These are phyloP conservation scores for Lydus trimaculatus DNA, from an alignment of 2,888 invertebrate genomes.

Conservation along the genomic window DNA sequence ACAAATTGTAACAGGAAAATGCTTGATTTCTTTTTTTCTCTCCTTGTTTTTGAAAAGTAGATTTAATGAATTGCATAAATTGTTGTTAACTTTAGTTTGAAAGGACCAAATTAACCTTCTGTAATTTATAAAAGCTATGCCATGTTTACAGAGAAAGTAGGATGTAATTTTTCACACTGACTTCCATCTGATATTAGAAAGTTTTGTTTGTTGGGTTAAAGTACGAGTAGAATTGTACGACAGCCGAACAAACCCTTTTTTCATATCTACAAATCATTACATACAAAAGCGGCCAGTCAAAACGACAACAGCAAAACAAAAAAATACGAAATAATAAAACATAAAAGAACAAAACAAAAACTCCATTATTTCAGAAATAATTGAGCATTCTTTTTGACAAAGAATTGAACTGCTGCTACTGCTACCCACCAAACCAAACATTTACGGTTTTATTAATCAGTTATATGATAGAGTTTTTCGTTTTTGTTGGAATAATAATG, in stretches of 20 bases:
- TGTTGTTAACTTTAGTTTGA: not conserved
- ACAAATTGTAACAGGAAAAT: not conserved
- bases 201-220: not conserved
- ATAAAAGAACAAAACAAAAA: not conserved
- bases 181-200: not conserved
- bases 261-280: conserved; percentile 4
- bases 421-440: too few species aligned
- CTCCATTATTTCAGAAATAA: not conserved
- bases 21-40: not conserved
- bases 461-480: too few species aligned
- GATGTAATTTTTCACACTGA: not conserved
- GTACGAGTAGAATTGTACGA: not conserved
- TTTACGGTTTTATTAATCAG: too few species aligned
- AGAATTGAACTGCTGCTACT: not conserved
- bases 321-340: not conserved
- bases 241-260: not conserved
- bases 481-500: too few species aligned
- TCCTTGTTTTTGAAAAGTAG: too few species aligned
- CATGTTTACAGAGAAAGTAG: not conserved
- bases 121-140: not conserved
- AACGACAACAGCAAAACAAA: not conserved
- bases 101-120: not conserved
- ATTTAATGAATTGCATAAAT: not conserved
- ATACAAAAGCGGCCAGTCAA: not conserved
- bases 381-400: conserved; percentile 8